Base-by-base conservation (phyloP, 2,797 vertebrate genomes). In the Oryzias sinensis region DNA sequence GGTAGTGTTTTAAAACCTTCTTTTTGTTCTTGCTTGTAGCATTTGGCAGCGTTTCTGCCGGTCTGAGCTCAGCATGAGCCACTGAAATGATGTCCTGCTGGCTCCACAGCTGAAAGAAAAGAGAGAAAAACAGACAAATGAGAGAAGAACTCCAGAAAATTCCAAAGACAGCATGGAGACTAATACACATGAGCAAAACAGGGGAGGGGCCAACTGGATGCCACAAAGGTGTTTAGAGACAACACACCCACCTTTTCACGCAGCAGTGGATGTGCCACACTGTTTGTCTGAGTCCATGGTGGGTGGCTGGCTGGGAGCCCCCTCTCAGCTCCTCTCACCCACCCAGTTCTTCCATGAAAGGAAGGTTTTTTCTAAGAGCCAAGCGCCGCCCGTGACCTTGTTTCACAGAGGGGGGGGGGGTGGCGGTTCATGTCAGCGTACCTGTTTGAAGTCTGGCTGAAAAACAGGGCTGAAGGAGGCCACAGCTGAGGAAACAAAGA, bases 401-500 rank as follows among this genome's bases (percentile, higher is more conserved):
- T 87, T 87, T 85, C 77, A 81, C 74, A 74, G 75, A 81, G 80
- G 56, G 66, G 65, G 68, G 40, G 65, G 66, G 65, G 68, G 40
- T 62, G 77, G 77, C 80, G 69, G 76, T 79, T 68, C 82, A 81
- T 84, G 87, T 87, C 82, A 82, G 74, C n/a, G 62, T 79, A 84
- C 56, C 70, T 80, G 86, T 89, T 88, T 89, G 84, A 89, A 89
- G 87, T 87, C 77, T 76, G 82, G 58, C 81, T 84, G 80, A 85
- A 85, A 87, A 86, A 89, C 81, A 85, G 81, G 78, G 65, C 76
- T 86, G 81, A 88, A 91, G 85, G 88, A 90, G 85, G 89, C 83
- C 85, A 87, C 72, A 80, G 79, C 87, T 84, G 76, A 85, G 79
- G 75, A 86, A 90, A 90, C 83, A 91, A 85, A 83, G 75, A 84